A percentile compares a stretch with the other conserved stretches of the same genome.
These are phyloP conservation scores for Pogonomyrmex californicus DNA, from an alignment of 1,140 invertebrate species.

Conservation along the genomic window DNA sequence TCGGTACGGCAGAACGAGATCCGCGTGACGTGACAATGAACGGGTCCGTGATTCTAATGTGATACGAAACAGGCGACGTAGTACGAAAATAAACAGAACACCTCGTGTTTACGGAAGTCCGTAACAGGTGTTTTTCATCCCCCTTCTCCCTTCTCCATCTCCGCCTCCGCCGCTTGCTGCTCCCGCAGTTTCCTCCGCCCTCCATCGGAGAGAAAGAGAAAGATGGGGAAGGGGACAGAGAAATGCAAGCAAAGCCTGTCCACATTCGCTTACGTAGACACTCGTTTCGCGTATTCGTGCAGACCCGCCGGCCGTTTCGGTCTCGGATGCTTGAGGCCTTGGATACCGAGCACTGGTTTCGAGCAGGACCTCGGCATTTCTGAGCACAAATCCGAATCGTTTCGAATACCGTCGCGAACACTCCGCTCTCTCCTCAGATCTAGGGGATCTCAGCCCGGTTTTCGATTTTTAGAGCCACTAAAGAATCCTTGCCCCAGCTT, in stretches of 20 bases:
- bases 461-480: neutral
- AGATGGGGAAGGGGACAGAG: slow-evolving; percentile 13
- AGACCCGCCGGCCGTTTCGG: slow-evolving; percentile 50
- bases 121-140: slow-evolving; percentile 82
- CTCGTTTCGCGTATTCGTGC: slow-evolving; percentile 35
- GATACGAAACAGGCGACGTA: slow-evolving; percentile 74
- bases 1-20: slow-evolving; percentile 64
- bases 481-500: neutral
- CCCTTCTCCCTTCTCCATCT: neutral
- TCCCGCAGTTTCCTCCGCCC: neutral
- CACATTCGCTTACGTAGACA: slow-evolving; percentile 38
- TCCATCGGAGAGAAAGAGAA: neutral
- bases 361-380: neutral
- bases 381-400: neutral
- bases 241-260: slow-evolving; percentile 38
- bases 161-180: neutral
- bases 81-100: slow-evolving; percentile 81
- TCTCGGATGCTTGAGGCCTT: slow-evolving; percentile 54
- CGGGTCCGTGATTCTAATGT: slow-evolving; percentile 65
- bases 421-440: too few relatives aligned
- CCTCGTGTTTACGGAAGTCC: slow-evolving; percentile 78
- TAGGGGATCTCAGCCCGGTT: neutral
- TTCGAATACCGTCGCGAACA: too few relatives aligned
- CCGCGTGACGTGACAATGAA: slow-evolving; percentile 60
- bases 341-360: neutral